Percentiles rank a stretch among this genome's conserved stretches.
These are phyloP conservation scores for Drosophila kohkoa DNA, from an alignment of 1,140 invertebrate species.

Conservation along the genomic window DNA sequence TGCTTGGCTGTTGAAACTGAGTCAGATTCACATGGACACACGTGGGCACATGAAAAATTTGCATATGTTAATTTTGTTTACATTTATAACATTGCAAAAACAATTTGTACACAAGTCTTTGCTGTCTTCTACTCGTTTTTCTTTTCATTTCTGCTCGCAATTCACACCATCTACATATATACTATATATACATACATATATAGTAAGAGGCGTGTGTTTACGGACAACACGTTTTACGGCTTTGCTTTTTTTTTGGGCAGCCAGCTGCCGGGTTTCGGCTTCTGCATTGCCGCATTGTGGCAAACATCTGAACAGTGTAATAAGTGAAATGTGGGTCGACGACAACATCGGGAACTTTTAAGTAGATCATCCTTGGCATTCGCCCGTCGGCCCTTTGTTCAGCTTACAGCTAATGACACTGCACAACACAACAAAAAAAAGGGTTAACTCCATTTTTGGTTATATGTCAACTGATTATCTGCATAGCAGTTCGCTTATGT, in stretches of 20 bases:
- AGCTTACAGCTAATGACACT: slow-evolving; percentile 30
- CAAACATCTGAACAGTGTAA: slow-evolving; percentile 62
- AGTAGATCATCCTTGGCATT: slow-evolving; percentile 42
- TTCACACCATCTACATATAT: slow-evolving; percentile 57
- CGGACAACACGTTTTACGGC: slow-evolving; percentile 67
- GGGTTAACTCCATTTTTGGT: slow-evolving; percentile 11
- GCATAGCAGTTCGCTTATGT: slow-evolving; percentile 11
- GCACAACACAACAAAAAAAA: slow-evolving; percentile 13
- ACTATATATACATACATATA: slow-evolving; percentile 20
- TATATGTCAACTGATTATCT: slow-evolving; percentile 27
- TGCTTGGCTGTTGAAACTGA: slow-evolving; percentile 10
- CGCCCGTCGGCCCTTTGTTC: slow-evolving; percentile 41
- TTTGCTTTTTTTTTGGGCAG: slow-evolving; percentile 19
- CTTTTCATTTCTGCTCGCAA: slow-evolving; percentile 50
- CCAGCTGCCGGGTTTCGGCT: background rate
- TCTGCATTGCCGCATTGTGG: slow-evolving; percentile 1
- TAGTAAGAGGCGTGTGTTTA: slow-evolving; percentile 57
- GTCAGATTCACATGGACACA: slow-evolving; percentile 47
- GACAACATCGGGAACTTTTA: slow-evolving; percentile 64
- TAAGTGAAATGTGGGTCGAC: slow-evolving; percentile 63
- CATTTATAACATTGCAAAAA: slow-evolving; percentile 80
- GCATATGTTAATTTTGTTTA: slow-evolving; percentile 82
- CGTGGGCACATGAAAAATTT: slow-evolving; percentile 68
- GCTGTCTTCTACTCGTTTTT: slow-evolving; percentile 22
- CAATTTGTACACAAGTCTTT: slow-evolving; percentile 67